Conservation (phyloP, 2,797 vertebrate genomes). For the Sarcoramphus papa region DNA sequence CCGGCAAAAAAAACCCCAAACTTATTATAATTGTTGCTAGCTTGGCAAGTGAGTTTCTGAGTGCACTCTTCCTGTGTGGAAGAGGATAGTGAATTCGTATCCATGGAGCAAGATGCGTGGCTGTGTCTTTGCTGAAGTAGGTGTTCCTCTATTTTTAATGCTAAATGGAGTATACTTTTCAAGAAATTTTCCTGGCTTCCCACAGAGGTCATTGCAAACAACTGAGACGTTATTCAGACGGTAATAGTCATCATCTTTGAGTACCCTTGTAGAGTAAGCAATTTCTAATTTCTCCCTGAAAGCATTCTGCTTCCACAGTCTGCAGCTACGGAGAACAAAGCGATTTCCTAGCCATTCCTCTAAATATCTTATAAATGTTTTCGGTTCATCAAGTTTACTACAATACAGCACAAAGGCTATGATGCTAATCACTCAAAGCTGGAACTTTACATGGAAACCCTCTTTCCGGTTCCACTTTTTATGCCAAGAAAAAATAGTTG, state of each 20-base stretch:
- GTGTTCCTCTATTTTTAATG: neutral
- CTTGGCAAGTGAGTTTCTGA: neutral
- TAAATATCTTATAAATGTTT: neutral
- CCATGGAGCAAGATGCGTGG: neutral
- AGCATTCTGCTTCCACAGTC: neutral
- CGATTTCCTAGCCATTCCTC: neutral
- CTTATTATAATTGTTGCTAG: neutral
- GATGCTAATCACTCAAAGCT: neutral
- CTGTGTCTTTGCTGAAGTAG: neutral
- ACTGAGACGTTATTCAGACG: neutral
- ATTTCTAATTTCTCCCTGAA: neutral
- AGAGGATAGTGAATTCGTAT: neutral
- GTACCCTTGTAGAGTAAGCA: neutral
- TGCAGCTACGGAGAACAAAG: neutral
- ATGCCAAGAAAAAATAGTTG: neutral
- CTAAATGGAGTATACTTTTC: neutral
- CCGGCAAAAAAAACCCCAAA: fast-evolving
- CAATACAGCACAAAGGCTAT: neutral
- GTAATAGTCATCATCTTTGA: neutral
- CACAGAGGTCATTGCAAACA: neutral
- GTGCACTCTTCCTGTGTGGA: neutral
- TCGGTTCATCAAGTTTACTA: neutral
- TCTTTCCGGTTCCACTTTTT: neutral
- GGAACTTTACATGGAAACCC: neutral
- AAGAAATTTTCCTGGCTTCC: neutral